These are phyloP conservation scores for Olivierus martensii DNA, from an alignment of 1,140 invertebrate species.

Conservation along the genomic window DNA sequence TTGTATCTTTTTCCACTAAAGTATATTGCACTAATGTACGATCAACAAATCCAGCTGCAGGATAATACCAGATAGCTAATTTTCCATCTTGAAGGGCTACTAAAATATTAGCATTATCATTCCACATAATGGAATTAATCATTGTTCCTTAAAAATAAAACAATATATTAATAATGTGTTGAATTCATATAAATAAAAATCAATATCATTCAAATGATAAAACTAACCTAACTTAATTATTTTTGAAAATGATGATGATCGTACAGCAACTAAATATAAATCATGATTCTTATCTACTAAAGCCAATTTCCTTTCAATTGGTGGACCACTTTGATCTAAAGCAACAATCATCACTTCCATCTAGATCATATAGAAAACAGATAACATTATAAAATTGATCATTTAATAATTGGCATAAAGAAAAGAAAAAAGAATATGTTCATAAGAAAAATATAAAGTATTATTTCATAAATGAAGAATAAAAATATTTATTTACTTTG, in stretches of 20 bases:
- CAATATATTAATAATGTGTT: neutral
- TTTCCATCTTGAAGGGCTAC: conserved; percentile 65
- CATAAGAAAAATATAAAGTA: too few species aligned
- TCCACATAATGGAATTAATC: conserved; percentile 66
- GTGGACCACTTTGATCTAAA: conserved; percentile 58
- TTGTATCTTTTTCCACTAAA: conserved; percentile 46
- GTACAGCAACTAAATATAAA: conserved; percentile 54
- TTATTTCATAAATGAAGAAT: too few species aligned
- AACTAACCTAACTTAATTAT: neutral
- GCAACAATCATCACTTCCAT: conserved; percentile 53
- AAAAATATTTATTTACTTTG: conserved; percentile 33
- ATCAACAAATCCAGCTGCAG: conserved; percentile 57
- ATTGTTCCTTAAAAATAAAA: conserved; percentile 43
- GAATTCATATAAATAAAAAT: neutral
- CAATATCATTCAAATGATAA: neutral
- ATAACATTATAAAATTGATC: too few species aligned
- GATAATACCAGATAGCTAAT: conserved; percentile 75
- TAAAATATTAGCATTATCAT: conserved; percentile 65
- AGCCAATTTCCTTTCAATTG: conserved; percentile 53
- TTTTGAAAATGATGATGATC: conserved; percentile 18
- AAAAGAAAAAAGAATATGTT: too few species aligned
- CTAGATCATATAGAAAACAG: conserved; percentile 28
- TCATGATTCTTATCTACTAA: conserved; percentile 70
- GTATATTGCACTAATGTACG: conserved; percentile 49
- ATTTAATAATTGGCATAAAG: too few species aligned